Base-by-base conservation (phyloP, 2,113 vertebrate genomes). In the Hoplias malabaricus region DNA sequence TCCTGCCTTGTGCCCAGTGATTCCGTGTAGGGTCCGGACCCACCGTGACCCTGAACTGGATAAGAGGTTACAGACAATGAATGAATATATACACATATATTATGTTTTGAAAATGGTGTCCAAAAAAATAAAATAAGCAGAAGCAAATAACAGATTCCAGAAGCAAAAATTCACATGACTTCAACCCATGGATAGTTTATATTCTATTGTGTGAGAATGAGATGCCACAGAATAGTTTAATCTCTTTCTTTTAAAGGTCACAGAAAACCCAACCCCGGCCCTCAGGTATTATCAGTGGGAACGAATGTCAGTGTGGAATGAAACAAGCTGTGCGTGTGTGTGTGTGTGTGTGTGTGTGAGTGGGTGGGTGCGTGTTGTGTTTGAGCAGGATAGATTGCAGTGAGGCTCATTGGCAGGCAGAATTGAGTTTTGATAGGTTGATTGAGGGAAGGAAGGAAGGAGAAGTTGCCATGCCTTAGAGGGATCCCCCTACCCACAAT, bases 361-460 rank as follows among this genome's bases (percentile, higher is more conserved):
- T 70, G 43, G 63, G 23, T 63, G n/a, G 29, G 42, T 42, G n/a
- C 71, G 33, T 72, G 43, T 66, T 57, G 6, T 61, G 27, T 25
- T 7, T 42, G 25, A 57, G 4, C n/a, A 82, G 69, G 79, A 83
- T 40, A 50, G 83, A 84, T 72, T 42, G 71, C 79, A 27, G 27
- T 29, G n/a, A 27, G 80, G 67, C 78, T 80, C 85, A 84, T 77
- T 85, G 83, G 81, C 68, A 84, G 69, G 23, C 38, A 53, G 75
- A 86, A 89, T 80, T 82, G 81, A 63, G 84, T 85, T 81, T 79
- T 84, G 82, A 86, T 86, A 68, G 70, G 86, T 74, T 86, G 86
- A 87, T 83, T 80, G 85, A 82, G 69, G 75, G 48, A 61, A 74
- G 57, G 77, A 69, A 72, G 46, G 12, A 80, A 62, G 12, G 79